Conservation (phyloP, 2,888 invertebrate species). For the Eupithecia centaureata region DNA sequence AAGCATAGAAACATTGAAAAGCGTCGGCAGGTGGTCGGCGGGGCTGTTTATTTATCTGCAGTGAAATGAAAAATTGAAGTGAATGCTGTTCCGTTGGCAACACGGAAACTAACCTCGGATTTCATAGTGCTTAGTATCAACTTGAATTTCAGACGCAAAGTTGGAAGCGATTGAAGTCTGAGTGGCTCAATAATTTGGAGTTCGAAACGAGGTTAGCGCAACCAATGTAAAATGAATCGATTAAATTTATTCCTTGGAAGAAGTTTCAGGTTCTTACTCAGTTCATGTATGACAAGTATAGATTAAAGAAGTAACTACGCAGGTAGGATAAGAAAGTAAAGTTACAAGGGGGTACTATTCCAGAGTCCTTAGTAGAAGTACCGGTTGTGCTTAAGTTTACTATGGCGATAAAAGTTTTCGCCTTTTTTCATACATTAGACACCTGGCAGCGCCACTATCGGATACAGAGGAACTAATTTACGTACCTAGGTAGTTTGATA, state of each 20-base stretch:
- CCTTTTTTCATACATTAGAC: too few species aligned
- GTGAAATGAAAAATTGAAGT: slow-evolving; percentile 66
- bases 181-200: background rate
- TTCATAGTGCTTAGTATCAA: slow-evolving; percentile 5
- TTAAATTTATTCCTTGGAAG: background rate
- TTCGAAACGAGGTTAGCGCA: background rate
- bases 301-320: too few species aligned
- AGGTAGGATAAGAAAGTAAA: background rate
- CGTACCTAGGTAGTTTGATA: too few species aligned
- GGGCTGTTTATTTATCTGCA: slow-evolving; percentile 60
- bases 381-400: too few species aligned
- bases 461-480: too few species aligned
- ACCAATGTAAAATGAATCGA: background rate
- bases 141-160: slow-evolving; percentile 17
- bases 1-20: slow-evolving; percentile 52
- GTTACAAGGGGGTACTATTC: background rate
- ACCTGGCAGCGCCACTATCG: too few species aligned
- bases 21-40: slow-evolving; percentile 65
- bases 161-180: slow-evolving; percentile 14
- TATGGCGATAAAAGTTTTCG: too few species aligned
- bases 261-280: background rate
- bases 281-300: background rate
- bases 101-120: slow-evolving; percentile 36
- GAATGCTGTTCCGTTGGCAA: slow-evolving; percentile 51
- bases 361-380: too few species aligned